Evolutionary conservation across 2,797 vertebrate genomes (phyloP).

Genomic region (Echeneis naucrates): DNA sequence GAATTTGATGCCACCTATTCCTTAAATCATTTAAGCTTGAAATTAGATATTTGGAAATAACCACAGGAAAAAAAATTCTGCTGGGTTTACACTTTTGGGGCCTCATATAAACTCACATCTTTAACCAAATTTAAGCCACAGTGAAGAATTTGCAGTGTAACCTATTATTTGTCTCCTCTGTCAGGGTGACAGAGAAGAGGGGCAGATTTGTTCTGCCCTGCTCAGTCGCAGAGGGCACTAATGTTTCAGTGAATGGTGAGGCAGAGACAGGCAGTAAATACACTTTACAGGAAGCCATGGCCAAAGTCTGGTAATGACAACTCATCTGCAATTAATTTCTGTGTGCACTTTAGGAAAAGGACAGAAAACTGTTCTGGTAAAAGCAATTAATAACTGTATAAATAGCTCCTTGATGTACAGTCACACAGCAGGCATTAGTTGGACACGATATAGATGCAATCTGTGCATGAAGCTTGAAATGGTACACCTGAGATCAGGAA

Average conservation of each 20-base stretch:
- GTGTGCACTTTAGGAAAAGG: slow-evolving; percentile 3
- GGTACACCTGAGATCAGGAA: slow-evolving; percentile 16
- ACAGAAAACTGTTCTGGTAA: slow-evolving; percentile 44
- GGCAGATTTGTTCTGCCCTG: background rate
- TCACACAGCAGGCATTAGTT: background rate
- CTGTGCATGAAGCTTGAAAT: background rate
- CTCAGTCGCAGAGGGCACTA: slow-evolving; percentile 25
- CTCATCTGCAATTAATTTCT: slow-evolving; percentile 59
- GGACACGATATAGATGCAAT: background rate
- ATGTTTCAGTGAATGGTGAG: slow-evolving; percentile 46
- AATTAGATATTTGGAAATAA: slow-evolving; percentile 41
- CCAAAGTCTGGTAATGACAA: slow-evolving; percentile 49
- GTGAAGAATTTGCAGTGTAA: background rate
- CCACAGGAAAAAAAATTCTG: slow-evolving; percentile 7
- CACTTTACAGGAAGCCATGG: slow-evolving; percentile 57
- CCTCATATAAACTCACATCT: slow-evolving; percentile 6
- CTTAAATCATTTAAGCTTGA: slow-evolving; percentile 34
- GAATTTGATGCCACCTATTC: slow-evolving; percentile 7
- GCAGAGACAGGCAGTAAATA: slow-evolving; percentile 41
- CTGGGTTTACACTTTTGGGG: slow-evolving; percentile 12
- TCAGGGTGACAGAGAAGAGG: slow-evolving; percentile 22
- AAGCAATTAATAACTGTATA: slow-evolving; percentile 40
- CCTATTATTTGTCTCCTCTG: background rate
- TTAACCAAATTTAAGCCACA: slow-evolving; percentile 11
- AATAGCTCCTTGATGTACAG: background rate